Conservation (phyloP, 2,888 invertebrate species). For the Seira sanloemensis region DNA sequence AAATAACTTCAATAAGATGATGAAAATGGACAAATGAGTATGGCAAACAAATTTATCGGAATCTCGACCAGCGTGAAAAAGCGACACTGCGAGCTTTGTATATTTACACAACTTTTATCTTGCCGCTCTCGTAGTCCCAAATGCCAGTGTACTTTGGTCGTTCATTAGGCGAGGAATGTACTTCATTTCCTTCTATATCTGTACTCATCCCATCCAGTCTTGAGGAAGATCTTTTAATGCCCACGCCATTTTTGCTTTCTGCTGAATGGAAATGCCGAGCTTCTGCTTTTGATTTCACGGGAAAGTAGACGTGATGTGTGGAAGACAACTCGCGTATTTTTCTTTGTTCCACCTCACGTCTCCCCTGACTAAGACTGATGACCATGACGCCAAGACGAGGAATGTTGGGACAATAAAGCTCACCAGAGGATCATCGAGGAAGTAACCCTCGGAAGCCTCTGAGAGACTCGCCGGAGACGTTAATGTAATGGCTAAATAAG, state of each 20-base stretch:
- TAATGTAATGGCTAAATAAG: neutral
- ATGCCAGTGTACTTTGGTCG: neutral
- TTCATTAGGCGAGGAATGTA: constrained; percentile 14
- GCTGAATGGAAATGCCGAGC: neutral
- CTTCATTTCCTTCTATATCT: neutral
- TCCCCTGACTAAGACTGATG: constrained; percentile 44
- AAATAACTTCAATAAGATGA: neutral
- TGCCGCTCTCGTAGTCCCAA: neutral
- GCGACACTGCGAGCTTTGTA: neutral
- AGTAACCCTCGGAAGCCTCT: too few species aligned
- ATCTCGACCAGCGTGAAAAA: too few species aligned
- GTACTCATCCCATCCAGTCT: neutral
- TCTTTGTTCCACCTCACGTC: constrained; percentile 23
- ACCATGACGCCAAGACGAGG: constrained; percentile 20
- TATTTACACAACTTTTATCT: constrained; percentile 13
- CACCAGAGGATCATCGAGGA: too few species aligned
- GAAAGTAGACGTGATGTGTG: neutral
- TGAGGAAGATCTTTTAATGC: too few species aligned
- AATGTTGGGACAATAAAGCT: neutral
- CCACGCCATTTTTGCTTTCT: too few species aligned
- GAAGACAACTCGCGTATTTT: constrained; percentile 4
- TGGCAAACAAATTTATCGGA: too few species aligned
- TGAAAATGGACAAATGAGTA: neutral
- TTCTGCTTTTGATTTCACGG: neutral
- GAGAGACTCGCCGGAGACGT: neutral